Conservation (phyloP, 2,797 vertebrate species). For the Enteromius viviparus region DNA sequence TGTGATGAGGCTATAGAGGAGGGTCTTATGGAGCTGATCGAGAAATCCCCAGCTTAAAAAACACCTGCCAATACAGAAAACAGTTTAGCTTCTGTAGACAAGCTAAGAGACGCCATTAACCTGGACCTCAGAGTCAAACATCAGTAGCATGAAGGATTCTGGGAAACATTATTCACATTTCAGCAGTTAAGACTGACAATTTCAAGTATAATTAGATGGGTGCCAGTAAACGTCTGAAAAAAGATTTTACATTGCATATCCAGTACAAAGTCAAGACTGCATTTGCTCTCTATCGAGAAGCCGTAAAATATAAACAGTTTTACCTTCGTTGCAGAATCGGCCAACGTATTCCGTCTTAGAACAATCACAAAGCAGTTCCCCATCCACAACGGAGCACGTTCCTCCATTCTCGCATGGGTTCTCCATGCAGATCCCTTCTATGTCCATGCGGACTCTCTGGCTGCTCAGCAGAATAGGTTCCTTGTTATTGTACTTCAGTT, state of each 20-base stretch:
- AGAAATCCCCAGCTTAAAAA: conserved; percentile 67
- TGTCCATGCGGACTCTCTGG: conserved; percentile 86
- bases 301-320: conserved; percentile 9
- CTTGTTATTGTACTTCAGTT: conserved; percentile 91
- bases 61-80: conserved; percentile 66
- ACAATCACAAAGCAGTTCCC: conserved; percentile 91
- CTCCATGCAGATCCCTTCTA: conserved; percentile 89
- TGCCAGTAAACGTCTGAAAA: background rate
- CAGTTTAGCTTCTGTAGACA: conserved; percentile 54
- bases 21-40: conserved; percentile 35
- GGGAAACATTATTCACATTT: conserved; percentile 20
- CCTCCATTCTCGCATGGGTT: conserved; percentile 96
- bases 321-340: conserved; percentile 96
- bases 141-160: conserved; percentile 62
- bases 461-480: conserved; percentile 90
- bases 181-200: conserved; percentile 16
- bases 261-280: background rate
- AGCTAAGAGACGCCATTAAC: conserved; percentile 71
- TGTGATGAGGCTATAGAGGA: conserved; percentile 30
- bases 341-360: conserved; percentile 92
- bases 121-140: conserved; percentile 56
- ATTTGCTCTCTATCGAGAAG: background rate
- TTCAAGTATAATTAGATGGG: background rate
- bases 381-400: conserved; percentile 88
- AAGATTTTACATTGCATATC: background rate